A percentile compares a stretch with the other conserved stretches of the same genome.
Evolutionary conservation across 1,140 invertebrate species (phyloP).

Genomic region (Bacillus rossius): DNA sequence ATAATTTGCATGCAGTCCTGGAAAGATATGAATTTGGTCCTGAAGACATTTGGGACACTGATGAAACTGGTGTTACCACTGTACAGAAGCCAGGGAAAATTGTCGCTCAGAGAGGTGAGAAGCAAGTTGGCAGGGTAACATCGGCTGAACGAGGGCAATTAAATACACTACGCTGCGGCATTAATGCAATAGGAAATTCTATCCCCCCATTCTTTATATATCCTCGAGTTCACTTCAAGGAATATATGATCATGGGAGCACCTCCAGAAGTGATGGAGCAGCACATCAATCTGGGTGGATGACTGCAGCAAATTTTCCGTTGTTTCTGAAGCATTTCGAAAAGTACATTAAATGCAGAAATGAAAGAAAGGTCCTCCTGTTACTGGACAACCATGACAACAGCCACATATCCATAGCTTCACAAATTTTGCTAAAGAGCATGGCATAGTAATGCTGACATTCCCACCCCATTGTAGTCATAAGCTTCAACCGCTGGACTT

Average conservation of each 20-base stretch:
- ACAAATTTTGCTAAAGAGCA: constrained; percentile 29
- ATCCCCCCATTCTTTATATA: constrained; percentile 40
- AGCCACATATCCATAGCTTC: too few relatives aligned
- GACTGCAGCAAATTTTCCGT: constrained; percentile 27
- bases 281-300: constrained; percentile 40
- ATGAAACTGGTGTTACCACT: constrained; percentile 41
- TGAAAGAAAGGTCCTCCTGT: too few relatives aligned
- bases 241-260: constrained; percentile 27
- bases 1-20: background rate
- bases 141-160: constrained; percentile 39
- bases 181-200: constrained; percentile 26
- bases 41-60: constrained; percentile 26
- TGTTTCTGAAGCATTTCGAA: constrained; percentile 25
- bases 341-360: constrained; percentile 20
- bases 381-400: too few relatives aligned
- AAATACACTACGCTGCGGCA: constrained; percentile 34
- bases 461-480: constrained; percentile 32
- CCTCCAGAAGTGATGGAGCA: constrained; percentile 35
- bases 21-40: constrained; percentile 2
- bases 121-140: constrained; percentile 36
- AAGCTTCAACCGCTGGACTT: constrained; percentile 41
- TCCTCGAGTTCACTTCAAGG: constrained; percentile 31
- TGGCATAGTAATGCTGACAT: constrained; percentile 33
- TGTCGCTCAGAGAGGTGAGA: constrained; percentile 31
- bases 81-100: constrained; percentile 42